Evolutionary conservation across 2,888 invertebrate genomes (phyloP).

Genomic region (Empis livida): DNA sequence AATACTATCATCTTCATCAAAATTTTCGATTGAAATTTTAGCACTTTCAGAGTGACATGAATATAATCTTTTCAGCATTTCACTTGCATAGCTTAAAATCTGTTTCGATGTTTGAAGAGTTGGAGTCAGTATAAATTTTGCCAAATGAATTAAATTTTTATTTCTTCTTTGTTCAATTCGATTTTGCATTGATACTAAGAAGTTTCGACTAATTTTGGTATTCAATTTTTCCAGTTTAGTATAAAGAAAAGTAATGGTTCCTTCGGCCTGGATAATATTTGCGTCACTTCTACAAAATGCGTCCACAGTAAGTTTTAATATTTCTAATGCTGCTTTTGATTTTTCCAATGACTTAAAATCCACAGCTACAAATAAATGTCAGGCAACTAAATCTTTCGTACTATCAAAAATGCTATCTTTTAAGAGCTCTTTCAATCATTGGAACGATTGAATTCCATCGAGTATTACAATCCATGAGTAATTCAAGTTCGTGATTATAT

Average conservation of each 20-base stretch:
- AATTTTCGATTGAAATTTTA: background rate
- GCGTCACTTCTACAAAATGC: background rate
- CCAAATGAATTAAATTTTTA: background rate
- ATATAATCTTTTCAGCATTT: background rate
- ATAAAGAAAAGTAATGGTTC: background rate
- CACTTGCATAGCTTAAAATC: background rate
- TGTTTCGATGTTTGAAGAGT: background rate
- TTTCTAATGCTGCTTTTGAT: background rate
- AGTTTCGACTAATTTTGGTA: background rate
- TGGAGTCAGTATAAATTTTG: background rate
- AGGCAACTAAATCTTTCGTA: no score
- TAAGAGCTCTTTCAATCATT: background rate
- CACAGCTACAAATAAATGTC: no score
- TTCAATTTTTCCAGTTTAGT: background rate
- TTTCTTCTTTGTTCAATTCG: background rate
- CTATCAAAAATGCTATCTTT: no score
- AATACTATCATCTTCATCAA: background rate
- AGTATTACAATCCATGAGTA: conserved; percentile 11
- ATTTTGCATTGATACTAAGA: background rate
- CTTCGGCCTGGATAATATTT: background rate
- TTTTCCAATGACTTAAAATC: background rate
- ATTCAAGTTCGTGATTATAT: conserved; percentile 6
- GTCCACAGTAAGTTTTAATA: background rate
- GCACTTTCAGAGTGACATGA: background rate
- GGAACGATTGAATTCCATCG: conserved; percentile 9